These are phyloP conservation scores for Craniophora ligustri DNA, from an alignment of 2,888 invertebrate genomes.

Conservation along the genomic window DNA sequence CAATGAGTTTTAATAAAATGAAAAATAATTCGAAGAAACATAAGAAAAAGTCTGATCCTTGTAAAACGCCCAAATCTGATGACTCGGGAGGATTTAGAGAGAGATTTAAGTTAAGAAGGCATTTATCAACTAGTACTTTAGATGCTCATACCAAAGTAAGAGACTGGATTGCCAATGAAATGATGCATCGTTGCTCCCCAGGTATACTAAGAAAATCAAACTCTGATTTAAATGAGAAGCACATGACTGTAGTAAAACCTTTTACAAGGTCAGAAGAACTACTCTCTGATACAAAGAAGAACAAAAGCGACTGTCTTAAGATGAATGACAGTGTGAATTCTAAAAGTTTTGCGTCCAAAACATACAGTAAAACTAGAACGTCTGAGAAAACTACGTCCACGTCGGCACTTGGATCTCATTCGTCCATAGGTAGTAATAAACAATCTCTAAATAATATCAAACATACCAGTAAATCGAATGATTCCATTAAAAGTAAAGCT, in stretches of 20 bases:
- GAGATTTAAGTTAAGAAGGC: conserved; percentile 90
- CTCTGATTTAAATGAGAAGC: conserved; percentile 74
- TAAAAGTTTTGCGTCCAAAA: conserved; percentile 64
- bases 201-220: conserved; percentile 89
- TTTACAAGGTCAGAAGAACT: conserved; percentile 84
- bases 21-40: conserved; percentile 85
- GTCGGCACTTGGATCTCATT: conserved; percentile 82
- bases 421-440: conserved; percentile 78
- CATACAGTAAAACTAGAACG: conserved; percentile 72
- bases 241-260: conserved; percentile 67
- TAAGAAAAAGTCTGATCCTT: conserved; percentile 85
- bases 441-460: conserved; percentile 67
- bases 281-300: conserved; percentile 73
- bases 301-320: conserved; percentile 64
- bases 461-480: conserved; percentile 77
- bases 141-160: conserved; percentile 95
- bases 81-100: conserved; percentile 88
- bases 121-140: conserved; percentile 93
- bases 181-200: conserved; percentile 92
- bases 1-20: conserved; percentile 86
- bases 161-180: conserved; percentile 95
- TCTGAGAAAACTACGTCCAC: conserved; percentile 84
- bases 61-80: conserved; percentile 88
- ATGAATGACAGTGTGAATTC: conserved; percentile 58
- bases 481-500: conserved; percentile 80